Percentiles rank a stretch among this genome's conserved stretches.
These are phyloP conservation scores for Rallus limicola DNA, from an alignment of 2,113 vertebrate species.

Conservation along the genomic window DNA sequence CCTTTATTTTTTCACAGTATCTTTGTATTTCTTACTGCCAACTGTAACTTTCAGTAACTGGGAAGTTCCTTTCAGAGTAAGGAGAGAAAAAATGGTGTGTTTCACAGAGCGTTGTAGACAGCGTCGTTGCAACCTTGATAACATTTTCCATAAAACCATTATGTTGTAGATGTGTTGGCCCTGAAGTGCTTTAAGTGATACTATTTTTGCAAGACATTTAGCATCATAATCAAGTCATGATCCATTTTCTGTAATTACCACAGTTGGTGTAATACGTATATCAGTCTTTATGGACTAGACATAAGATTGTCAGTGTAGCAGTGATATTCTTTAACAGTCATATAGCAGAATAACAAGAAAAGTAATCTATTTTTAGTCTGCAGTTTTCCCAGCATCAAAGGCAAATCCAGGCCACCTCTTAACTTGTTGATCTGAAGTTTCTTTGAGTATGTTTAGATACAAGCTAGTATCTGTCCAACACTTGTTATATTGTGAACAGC, in stretches of 20 bases:
- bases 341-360: not conserved
- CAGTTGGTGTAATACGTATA: not conserved
- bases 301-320: not conserved
- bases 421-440: constrained; percentile 7
- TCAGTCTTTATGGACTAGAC: not conserved
- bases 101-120: not conserved
- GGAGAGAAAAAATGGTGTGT: not conserved
- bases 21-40: not conserved
- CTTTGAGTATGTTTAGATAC: not conserved
- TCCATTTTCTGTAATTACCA: constrained; percentile 50
- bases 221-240: not conserved
- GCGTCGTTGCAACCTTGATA: not conserved
- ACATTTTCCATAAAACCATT: not conserved
- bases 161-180: not conserved
- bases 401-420: constrained; percentile 3
- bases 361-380: constrained; percentile 17
- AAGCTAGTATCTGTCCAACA: not conserved
- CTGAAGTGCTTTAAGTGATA: not conserved
- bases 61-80: not conserved
- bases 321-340: not conserved
- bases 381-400: constrained; percentile 5
- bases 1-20: not conserved
- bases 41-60: not conserved
- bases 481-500: not conserved
- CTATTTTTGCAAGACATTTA: constrained; percentile 27